A percentile compares a stretch with the other conserved stretches of the same genome.
These are phyloP conservation scores for Odontophorus gujanensis DNA, from an alignment of 2,113 vertebrate genomes.

Conservation along the genomic window DNA sequence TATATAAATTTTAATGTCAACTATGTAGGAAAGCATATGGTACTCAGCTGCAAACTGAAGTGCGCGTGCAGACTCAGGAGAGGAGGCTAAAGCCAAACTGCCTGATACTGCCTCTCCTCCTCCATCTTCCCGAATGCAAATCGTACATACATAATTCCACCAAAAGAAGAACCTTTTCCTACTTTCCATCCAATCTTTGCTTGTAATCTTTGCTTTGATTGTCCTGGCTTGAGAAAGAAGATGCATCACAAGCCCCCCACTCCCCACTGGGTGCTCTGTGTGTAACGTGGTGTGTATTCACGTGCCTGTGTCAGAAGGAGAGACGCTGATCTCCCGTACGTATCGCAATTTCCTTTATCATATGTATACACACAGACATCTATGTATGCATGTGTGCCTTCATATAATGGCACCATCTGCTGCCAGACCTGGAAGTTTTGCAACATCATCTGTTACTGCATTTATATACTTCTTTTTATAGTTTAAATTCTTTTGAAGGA, in stretches of 20 bases:
- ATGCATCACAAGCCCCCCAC: not conserved
- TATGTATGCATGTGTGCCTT: not conserved
- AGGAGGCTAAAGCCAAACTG: slow-evolving; percentile 54
- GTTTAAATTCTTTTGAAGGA: not conserved
- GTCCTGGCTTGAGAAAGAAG: not conserved
- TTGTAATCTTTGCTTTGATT: not conserved
- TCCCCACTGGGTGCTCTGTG: not conserved
- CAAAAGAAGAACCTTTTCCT: not conserved
- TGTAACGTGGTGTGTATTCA: rapidly evolving
- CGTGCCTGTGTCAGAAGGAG: not conserved
- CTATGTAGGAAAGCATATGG: slow-evolving; percentile 62
- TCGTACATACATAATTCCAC: not conserved
- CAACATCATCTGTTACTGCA: slow-evolving; percentile 41
- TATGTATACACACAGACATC: not conserved
- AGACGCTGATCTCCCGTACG: not conserved
- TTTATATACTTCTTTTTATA: not conserved
- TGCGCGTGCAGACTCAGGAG: slow-evolving; percentile 34
- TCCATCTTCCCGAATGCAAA: slow-evolving; percentile 44
- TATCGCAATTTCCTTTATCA: not conserved
- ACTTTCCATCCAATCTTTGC: not conserved
- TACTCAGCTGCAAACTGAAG: slow-evolving; percentile 56
- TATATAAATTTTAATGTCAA: slow-evolving; percentile 68
- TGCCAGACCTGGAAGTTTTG: slow-evolving; percentile 57
- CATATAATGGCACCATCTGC: slow-evolving; percentile 58
- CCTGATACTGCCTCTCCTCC: slow-evolving; percentile 29